These are phyloP conservation scores for Drosophila ironensis DNA, from an alignment of 1,140 invertebrate genomes.

Conservation along the genomic window DNA sequence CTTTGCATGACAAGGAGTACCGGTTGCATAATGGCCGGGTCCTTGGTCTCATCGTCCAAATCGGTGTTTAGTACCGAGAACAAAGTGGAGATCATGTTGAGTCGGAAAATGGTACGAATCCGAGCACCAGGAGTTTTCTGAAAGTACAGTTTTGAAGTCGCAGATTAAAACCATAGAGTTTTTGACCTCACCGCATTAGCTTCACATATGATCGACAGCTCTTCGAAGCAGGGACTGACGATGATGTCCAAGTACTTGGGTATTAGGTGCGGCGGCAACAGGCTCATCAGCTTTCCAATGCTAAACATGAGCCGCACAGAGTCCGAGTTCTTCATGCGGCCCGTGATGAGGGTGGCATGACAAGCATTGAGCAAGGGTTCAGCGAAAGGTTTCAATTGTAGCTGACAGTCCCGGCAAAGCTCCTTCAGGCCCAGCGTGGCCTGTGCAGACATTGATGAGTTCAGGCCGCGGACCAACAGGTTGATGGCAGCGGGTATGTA, in stretches of 20 bases:
- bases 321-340: constrained; percentile 85
- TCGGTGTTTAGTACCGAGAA: constrained; percentile 86
- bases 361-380: constrained; percentile 86
- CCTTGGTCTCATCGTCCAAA: constrained; percentile 51
- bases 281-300: constrained; percentile 88
- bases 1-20: constrained; percentile 84
- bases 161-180: not conserved
- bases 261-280: constrained; percentile 85
- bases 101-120: constrained; percentile 83
- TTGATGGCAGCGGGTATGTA: constrained; percentile 83
- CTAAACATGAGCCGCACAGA: constrained; percentile 89
- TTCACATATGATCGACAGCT: constrained; percentile 84
- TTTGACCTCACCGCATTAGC: constrained; percentile 71
- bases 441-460: constrained; percentile 87
- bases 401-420: constrained; percentile 89
- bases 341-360: constrained; percentile 83
- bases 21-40: constrained; percentile 81
- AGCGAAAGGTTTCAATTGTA: constrained; percentile 88
- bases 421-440: constrained; percentile 95
- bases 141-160: too few relatives aligned
- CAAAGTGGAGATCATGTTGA: constrained; percentile 88
- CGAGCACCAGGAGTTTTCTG: constrained; percentile 82
- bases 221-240: constrained; percentile 86
- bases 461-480: constrained; percentile 87
- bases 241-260: constrained; percentile 88